Evolutionary conservation across 2,888 invertebrate species (phyloP).

Genomic region (Oasisia sp.): DNA sequence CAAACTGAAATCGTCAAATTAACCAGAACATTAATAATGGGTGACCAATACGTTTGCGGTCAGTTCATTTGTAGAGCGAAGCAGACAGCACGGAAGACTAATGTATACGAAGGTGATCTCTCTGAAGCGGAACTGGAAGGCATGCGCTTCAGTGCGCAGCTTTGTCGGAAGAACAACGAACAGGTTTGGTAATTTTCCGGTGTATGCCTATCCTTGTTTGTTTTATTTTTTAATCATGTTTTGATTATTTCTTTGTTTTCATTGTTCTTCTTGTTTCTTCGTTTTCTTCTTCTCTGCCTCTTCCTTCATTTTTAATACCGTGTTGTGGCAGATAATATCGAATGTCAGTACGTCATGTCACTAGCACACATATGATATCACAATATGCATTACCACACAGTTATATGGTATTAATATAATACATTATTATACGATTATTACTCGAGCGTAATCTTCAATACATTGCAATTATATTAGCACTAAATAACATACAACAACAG

Average conservation of each 20-base stretch:
- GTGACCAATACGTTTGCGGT: background rate
- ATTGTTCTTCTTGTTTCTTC: too few relatives aligned
- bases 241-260: too few relatives aligned
- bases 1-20: background rate
- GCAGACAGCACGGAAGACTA: background rate
- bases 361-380: too few relatives aligned
- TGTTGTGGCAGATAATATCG: background rate
- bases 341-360: background rate
- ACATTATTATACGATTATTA: background rate
- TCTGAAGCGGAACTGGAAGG: background rate
- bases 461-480: background rate
- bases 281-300: too few relatives aligned
- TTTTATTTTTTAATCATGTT: too few relatives aligned
- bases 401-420: background rate
- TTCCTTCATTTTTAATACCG: too few relatives aligned
- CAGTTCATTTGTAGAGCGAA: constrained; percentile 1
- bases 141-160: constrained; percentile 17
- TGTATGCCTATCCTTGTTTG: too few relatives aligned
- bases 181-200: background rate
- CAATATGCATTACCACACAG: background rate
- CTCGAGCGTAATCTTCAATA: background rate
- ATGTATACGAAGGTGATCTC: background rate
- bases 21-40: background rate
- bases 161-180: constrained; percentile 17
- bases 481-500: background rate